A percentile compares a stretch with the other conserved stretches of the same genome.
Evolutionary conservation across 2,888 invertebrate species (phyloP).

Genomic region (Protophormia terraenovae): DNA sequence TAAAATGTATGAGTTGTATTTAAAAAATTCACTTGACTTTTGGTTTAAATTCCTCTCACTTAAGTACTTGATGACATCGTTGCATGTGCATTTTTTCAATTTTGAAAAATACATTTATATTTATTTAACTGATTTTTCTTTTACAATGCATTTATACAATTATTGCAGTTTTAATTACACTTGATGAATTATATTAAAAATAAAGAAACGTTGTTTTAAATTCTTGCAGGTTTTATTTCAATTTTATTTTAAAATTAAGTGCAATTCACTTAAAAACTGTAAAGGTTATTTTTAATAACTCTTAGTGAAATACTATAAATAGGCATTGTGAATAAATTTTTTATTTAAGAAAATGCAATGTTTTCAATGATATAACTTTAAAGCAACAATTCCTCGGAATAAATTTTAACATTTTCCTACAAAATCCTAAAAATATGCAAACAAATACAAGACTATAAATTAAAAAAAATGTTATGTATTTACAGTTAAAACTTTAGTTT

Average conservation of each 20-base stretch:
- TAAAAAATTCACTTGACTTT: conserved; percentile 17
- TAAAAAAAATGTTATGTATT: too few relatives aligned
- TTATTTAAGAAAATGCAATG: too few relatives aligned
- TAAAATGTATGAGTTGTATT: conserved; percentile 2
- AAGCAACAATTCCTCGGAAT: too few relatives aligned
- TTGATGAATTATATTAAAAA: neutral
- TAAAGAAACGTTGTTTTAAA: neutral
- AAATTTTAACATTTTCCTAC: too few relatives aligned
- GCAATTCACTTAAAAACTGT: neutral
- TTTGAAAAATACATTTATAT: neutral
- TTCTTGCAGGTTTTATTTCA: neutral
- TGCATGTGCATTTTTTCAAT: neutral
- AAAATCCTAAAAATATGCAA: too few relatives aligned
- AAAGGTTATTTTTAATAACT: too few relatives aligned
- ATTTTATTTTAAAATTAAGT: neutral
- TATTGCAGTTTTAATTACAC: conserved; percentile 5
- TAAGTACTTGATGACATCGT: neutral
- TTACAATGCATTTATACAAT: neutral
- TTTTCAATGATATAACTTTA: too few relatives aligned
- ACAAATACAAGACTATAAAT: too few relatives aligned
- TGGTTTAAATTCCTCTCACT: neutral
- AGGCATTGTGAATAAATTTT: too few relatives aligned
- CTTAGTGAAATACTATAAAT: too few relatives aligned
- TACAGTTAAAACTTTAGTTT: too few relatives aligned
- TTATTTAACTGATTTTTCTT: neutral